phyloP scores from a whole-genome alignment of 1,140 invertebrate genomes.

The Zaprionus ornatus region DNA sequence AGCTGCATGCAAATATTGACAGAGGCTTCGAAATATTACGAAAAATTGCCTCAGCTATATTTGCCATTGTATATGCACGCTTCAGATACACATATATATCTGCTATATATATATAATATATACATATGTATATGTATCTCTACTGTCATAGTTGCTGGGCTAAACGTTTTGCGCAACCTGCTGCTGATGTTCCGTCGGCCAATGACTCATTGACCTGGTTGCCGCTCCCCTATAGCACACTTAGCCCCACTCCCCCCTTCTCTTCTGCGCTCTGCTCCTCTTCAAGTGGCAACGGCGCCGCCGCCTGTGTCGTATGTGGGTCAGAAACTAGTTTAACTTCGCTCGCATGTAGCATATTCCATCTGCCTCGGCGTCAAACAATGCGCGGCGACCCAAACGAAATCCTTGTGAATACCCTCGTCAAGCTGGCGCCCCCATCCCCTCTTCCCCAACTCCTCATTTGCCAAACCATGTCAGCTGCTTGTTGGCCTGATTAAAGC shows the following conservation, averaged over 20 bases:
- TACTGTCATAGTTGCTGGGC: constrained; percentile 16
- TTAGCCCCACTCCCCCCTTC: background rate
- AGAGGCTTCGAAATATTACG: constrained; percentile 80
- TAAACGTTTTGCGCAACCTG: constrained; percentile 9
- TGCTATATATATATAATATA: constrained; percentile 10
- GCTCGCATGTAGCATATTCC: background rate
- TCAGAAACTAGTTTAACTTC: constrained; percentile 75
- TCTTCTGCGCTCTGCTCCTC: background rate
- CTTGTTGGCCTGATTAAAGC: constrained; percentile 25
- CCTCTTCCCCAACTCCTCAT: background rate
- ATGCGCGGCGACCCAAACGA: constrained; percentile 6
- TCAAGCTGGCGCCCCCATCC: background rate
- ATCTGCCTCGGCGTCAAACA: constrained; percentile 13
- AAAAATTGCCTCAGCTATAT: constrained; percentile 59
- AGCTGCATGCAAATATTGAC: constrained; percentile 74
- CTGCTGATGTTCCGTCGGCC: constrained; percentile 45
- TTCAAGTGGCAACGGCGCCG: constrained; percentile 13
- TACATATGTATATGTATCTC: background rate
- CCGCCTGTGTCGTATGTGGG: constrained; percentile 49
- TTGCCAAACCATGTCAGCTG: constrained; percentile 32
- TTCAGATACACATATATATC: background rate
- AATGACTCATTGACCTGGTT: constrained; percentile 79
- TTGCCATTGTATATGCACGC: constrained; percentile 33
- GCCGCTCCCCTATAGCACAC: constrained; percentile 13
- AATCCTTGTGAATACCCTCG: constrained; percentile 17